Base-by-base conservation (phyloP, 2,797 vertebrate genomes). In the Sciurus vulgaris region DNA sequence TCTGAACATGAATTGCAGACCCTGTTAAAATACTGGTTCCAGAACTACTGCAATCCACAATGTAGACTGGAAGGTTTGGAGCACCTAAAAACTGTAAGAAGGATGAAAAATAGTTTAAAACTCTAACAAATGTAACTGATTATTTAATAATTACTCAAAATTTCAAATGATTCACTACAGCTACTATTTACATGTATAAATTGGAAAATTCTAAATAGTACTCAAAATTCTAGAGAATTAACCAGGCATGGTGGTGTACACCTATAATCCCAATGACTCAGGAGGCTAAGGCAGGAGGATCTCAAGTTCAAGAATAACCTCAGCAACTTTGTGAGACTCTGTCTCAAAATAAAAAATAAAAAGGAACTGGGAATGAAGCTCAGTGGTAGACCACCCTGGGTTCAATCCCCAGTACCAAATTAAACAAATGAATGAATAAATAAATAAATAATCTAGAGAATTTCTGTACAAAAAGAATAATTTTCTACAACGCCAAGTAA, bases 11-110 rank as follows among this genome's bases (percentile, higher is more conserved):
- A 92, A 99, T 97, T 84, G 98, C 98, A 73, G 99, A 98, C 41
- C 99, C 99, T 86, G 98, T 98, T 94, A 99, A 97, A 94, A 98
- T 98, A 83, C 99, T 99, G 30, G 98, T 98, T 93, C 99, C 99
- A 26, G 98, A 98, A 97, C 98, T 99, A 97, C 99, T 99, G 96
- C 99, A 99, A 98, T 99, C 99, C 69, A 98, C 96, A 4, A 82
- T 38, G 51, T 98, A 98, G 3, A 97, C 33, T 24, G 98, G 98
- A 93, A 99, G 98, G 74, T 98, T 98, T 95, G 99, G 91, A 86
- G 98, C 98, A 90, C 98, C 99, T 93, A 95, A 41, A 97, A 99
- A 98, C 99, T 99, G 95, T 92, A 96, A 77, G 83, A 95, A 96
- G 78, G n/a, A 4, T 8, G 69, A 22, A 96, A 90, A 91, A 59